A percentile compares a stretch with the other conserved stretches of the same genome.
These are phyloP conservation scores for Sciurus carolinensis DNA, from an alignment of 2,797 vertebrate genomes.

Conservation along the genomic window DNA sequence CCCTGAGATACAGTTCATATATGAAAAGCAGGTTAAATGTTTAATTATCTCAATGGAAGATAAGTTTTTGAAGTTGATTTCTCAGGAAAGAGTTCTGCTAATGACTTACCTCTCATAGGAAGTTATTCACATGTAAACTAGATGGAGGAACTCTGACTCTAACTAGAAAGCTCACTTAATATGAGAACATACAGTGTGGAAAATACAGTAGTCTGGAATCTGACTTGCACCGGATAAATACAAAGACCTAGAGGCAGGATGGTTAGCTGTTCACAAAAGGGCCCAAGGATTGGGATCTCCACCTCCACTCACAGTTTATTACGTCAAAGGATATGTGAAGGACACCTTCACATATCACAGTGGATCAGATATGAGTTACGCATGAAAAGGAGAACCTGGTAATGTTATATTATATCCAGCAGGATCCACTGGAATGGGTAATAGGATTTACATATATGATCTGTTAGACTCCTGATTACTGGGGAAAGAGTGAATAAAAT, in stretches of 20 bases:
- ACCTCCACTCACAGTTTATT: background rate
- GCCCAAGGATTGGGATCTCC: background rate
- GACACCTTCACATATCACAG: background rate
- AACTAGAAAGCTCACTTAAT: background rate
- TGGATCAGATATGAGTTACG: background rate
- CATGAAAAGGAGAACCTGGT: background rate
- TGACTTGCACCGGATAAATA: background rate
- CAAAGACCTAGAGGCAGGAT: background rate
- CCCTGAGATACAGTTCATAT: background rate
- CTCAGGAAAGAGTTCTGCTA: background rate
- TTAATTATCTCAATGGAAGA: slow-evolving; percentile 30
- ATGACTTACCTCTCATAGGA: background rate
- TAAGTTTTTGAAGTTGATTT: background rate
- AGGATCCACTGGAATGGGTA: background rate
- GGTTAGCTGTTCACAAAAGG: background rate
- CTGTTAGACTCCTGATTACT: background rate
- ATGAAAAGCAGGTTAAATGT: background rate
- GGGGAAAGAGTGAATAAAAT: background rate
- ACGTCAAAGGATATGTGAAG: background rate
- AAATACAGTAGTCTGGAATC: background rate
- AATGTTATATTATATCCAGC: background rate
- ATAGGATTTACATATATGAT: background rate
- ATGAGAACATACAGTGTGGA: background rate
- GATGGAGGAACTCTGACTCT: background rate
- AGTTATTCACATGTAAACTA: background rate